Base-by-base conservation (phyloP, 2,797 vertebrate genomes). In the Coregonus sp. region DNA sequence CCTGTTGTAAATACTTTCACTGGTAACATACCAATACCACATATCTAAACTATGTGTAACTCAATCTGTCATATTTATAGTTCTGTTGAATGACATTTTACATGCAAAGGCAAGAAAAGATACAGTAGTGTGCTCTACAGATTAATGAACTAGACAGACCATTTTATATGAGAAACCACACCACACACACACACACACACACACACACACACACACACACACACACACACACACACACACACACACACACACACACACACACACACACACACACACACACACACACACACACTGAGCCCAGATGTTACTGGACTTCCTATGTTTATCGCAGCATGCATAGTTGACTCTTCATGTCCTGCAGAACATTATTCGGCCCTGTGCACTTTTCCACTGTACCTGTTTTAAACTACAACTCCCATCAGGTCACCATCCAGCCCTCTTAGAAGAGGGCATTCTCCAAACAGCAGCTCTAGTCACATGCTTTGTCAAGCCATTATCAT, bases 221-320 rank as follows among this genome's bases (percentile, higher is more conserved):
- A 76, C 74, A 84, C 65, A 68, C 14, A 1, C 70, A 56, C 20
- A 11, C 25, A 18, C n/a, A 29, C 1, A 29, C 6, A 56, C 71
- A 6, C 16, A 35, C 18, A 37, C 29, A 59, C 14, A 2, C 74
- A 67, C 77, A 16, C 59, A 31, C 50, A 12, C 50, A 51, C 50
- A 15, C 51, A 52, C 35, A 5, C 35, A 37, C 35, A 37, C 35
- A 37, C 35, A 6, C 35, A 37, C 35, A 37, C 35, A 37, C 35
- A 37, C 35, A 37, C 35, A 66, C 70, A 67, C 25, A 78, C 66
- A 78, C 54, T 18, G 65, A 54, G 68, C 83, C 80, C 90, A 92
- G 89, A 93, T 91, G 92, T 92, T 89, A 78, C 65, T 85, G 70
- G 76, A 81, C 80, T 85, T 66, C 80, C 79, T 86, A 84, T 90